These are phyloP conservation scores for Diaprepes abbreviatus DNA, from an alignment of 2,888 invertebrate genomes.

Conservation along the genomic window DNA sequence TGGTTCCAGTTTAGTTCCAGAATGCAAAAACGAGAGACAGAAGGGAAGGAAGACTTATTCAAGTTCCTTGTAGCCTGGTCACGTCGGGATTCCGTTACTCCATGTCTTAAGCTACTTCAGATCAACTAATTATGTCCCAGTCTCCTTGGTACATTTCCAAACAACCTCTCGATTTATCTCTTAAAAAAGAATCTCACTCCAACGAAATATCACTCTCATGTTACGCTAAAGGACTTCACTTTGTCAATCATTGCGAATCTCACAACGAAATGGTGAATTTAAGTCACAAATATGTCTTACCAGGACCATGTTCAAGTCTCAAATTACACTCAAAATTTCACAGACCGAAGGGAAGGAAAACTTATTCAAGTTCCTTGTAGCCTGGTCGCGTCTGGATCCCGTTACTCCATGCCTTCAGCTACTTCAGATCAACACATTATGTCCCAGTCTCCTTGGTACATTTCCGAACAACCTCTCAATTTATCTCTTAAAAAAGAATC, in stretches of 20 bases:
- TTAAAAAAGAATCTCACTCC: constrained; percentile 77
- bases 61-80: constrained; percentile 67
- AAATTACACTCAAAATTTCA: too few relatives aligned
- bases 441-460: constrained; percentile 21
- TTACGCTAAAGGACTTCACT: constrained; percentile 76
- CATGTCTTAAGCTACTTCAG: constrained; percentile 46
- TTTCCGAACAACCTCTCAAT: constrained; percentile 87
- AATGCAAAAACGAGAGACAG: constrained; percentile 93
- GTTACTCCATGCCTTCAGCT: constrained; percentile 50
- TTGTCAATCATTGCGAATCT: constrained; percentile 75
- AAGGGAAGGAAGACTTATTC: constrained; percentile 74
- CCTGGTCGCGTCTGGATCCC: constrained; percentile 59
- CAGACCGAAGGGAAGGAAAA: constrained; percentile 66
- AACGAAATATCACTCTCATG: constrained; percentile 73
- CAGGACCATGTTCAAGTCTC: constrained; percentile 70
- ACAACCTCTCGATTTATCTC: constrained; percentile 92
- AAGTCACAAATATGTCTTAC: constrained; percentile 72
- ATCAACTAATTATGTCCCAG: constrained; percentile 2
- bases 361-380: constrained; percentile 68
- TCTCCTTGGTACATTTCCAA: constrained; percentile 66
- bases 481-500: constrained; percentile 86
- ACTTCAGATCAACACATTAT: constrained; percentile 24
- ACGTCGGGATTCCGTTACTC: constrained; percentile 54
- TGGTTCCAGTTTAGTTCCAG: constrained; percentile 97
- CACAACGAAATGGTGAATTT: constrained; percentile 83